Base-by-base conservation (phyloP, 2,888 invertebrate genomes). In the Clepsis dumicolana region DNA sequence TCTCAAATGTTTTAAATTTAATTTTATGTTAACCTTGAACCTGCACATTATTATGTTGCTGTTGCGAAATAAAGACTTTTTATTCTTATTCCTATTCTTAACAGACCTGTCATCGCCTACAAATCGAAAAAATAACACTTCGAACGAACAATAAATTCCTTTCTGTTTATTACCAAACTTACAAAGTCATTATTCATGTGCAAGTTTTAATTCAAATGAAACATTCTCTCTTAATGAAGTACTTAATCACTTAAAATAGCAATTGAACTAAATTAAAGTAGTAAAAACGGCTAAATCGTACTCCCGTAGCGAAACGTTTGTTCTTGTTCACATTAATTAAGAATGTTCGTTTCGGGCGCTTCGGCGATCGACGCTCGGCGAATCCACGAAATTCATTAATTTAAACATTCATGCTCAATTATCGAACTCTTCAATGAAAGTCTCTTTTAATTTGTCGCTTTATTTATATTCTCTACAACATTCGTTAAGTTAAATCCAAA, bases 351-450 rank as follows among this genome's bases (percentile, higher is more conserved):
- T 86, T 86, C 76, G 81, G 85, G 77, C 81, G 82, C 84, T 85
- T 82, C 81, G 80, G 76, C 66, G 78, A 80, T 79, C 76, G 77
- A 77, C 71, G 71, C 71, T 71, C 73, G 77, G 79, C 81, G 81
- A 83, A 87, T 87, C 85, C 81, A 80, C 86, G 84, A 88, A 88
- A 83, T 89, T 86, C 88, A 84, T 86, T 90, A 89, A 91, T 90
- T 91, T 90, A 88, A 91, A 91, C 88, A 91, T 90, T 90, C 89
- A 90, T 87, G 88, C 86, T 90, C 91, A 89, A 91, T 91, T 93
- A 93, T 91, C 86, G 88, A 84, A 86, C 88, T 89, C 88, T 89
- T 89, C 87, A 91, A 90, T 92, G 90, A 86, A 89, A 89, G 79
- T 86, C 81, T 79, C 82, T 85, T 89, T 89, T 85, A 87, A 89